Evolutionary conservation across 1,140 invertebrate genomes (phyloP).

Genomic region (Drosophila melanogaster): Release_6_plus_ISO1_MT NT_033779.5:9216501-9217000

Average conservation of each 20-base stretch:
- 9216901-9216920: conserved; percentile 27
- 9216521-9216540: too few species aligned
- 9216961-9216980: conserved; percentile 50
- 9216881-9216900: conserved; percentile 41
- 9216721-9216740: conserved; percentile 32
- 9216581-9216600: conserved; percentile 32
- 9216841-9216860: neutral
- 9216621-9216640: conserved; percentile 46
- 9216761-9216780: conserved; percentile 47
- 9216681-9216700: conserved; percentile 52
- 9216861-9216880: conserved; percentile 27
- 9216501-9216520: too few species aligned
- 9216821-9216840: neutral
- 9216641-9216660: conserved; percentile 35
- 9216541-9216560: too few species aligned
- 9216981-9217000: conserved; percentile 69
- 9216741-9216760: conserved; percentile 38
- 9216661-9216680: conserved; percentile 43
- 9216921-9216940: conserved; percentile 39
- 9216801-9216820: conserved; percentile 27
- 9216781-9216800: conserved; percentile 41
- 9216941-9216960: conserved; percentile 22
- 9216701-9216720: conserved; percentile 63
- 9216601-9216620: conserved; percentile 38
- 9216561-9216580: neutral